Percentiles rank a stretch among this genome's conserved stretches.
Evolutionary conservation across 1,140 invertebrate genomes (phyloP).

Genomic region (Eupeodes corollae): DNA sequence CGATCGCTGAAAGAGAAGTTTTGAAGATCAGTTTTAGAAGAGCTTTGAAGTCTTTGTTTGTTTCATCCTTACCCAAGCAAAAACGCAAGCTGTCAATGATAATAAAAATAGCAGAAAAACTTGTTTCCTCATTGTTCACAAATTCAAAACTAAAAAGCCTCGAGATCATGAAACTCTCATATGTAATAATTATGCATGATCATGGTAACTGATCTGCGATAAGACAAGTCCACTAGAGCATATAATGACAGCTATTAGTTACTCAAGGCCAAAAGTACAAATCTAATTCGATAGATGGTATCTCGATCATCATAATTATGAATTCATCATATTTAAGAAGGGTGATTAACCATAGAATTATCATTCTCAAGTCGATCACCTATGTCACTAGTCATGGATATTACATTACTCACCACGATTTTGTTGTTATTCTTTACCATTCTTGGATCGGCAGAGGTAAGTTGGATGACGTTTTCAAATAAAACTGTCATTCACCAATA

Average conservation of each 20-base stretch:
- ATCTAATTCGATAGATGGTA: neutral
- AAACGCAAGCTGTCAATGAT: neutral
- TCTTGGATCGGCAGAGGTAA: constrained; percentile 16
- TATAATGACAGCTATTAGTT: no score
- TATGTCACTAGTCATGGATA: neutral
- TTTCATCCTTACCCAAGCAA: neutral
- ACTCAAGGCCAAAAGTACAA: neutral
- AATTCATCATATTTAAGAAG: constrained; percentile 18
- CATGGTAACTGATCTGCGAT: no score
- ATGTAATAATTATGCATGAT: neutral
- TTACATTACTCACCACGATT: no score
- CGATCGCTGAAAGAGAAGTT: constrained; percentile 18
- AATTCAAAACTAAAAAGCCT: constrained; percentile 1
- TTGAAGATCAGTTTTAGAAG: neutral
- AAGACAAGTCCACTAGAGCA: no score
- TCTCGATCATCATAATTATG: constrained; percentile 5
- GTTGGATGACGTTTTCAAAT: neutral
- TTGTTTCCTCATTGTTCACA: neutral
- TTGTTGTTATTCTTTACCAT: neutral
- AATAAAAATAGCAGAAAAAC: neutral
- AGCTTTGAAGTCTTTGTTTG: neutral
- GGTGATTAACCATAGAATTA: constrained; percentile 13
- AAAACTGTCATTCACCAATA: neutral
- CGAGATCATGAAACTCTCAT: neutral
- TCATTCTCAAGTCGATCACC: constrained; percentile 7